Evolutionary conservation across 2,888 invertebrate species (phyloP).

Genomic region (Pseudococcus viburni): DNA sequence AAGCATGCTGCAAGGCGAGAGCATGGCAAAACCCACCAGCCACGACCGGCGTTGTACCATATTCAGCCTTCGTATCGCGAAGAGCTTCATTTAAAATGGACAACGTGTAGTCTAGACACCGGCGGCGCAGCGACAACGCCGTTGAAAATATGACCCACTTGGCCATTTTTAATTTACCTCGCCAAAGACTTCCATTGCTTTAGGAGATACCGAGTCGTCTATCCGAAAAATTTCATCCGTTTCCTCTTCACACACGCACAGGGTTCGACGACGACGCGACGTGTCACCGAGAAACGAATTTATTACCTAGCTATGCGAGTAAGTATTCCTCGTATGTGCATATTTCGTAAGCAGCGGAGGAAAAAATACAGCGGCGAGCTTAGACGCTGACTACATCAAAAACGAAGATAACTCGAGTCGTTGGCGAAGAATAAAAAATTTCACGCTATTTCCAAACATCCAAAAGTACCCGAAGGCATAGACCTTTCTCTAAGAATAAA

Average conservation of each 20-base stretch:
- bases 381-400: not conserved
- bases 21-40: not conserved
- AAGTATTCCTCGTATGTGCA: slow-evolving; percentile 12
- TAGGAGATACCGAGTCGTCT: not conserved
- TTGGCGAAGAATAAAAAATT: not conserved
- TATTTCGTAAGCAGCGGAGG: not conserved
- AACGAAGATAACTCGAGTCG: not conserved
- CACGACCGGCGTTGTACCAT: not conserved
- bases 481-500: not conserved
- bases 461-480: not conserved
- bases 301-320: not conserved
- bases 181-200: not conserved
- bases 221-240: slow-evolving; percentile 22
- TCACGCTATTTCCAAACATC: not conserved
- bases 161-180: slow-evolving; percentile 39
- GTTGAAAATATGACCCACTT: slow-evolving; percentile 45
- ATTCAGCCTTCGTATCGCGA: not conserved
- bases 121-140: not conserved
- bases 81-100: slow-evolving; percentile 38
- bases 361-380: not conserved
- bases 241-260: not conserved
- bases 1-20: not conserved
- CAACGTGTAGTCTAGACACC: slow-evolving; percentile 32
- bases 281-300: slow-evolving; percentile 17
- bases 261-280: not conserved